A percentile compares a stretch with the other conserved stretches of the same genome.
These are phyloP conservation scores for Eulemur macaco DNA, from an alignment of 2,113 vertebrate genomes.

Conservation along the genomic window DNA sequence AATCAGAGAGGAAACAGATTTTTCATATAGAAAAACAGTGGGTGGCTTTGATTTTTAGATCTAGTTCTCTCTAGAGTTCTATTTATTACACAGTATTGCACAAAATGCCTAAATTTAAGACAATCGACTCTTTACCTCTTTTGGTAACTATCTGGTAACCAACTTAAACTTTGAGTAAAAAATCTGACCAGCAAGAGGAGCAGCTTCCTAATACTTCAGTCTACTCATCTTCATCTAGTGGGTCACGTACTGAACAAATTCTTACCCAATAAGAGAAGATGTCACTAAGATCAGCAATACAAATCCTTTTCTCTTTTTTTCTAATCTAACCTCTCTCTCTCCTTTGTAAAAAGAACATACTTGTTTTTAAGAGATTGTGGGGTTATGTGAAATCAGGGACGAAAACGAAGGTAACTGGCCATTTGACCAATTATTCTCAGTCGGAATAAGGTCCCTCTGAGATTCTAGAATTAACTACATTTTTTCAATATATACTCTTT, in stretches of 20 bases:
- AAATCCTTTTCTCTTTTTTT: not conserved
- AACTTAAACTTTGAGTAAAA: not conserved
- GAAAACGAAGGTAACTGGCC: not conserved
- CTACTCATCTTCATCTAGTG: not conserved
- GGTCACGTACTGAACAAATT: not conserved
- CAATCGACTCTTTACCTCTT: not conserved
- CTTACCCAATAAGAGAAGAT: not conserved
- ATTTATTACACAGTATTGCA: not conserved
- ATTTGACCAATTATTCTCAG: not conserved
- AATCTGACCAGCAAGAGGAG: not conserved
- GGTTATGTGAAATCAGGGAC: not conserved
- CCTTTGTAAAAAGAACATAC: not conserved
- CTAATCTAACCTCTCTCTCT: not conserved
- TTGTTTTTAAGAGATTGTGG: not conserved
- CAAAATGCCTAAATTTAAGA: not conserved
- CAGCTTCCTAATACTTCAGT: not conserved
- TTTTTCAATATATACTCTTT: not conserved
- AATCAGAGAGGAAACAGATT: slow-evolving; percentile 15
- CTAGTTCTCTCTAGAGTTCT: slow-evolving; percentile 4
- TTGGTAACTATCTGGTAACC: not conserved
- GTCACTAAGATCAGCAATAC: not conserved
- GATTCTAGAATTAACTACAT: not conserved
- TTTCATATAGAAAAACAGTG: slow-evolving; percentile 14
- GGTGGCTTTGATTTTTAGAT: slow-evolving; percentile 52
- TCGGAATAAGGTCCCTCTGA: not conserved